A percentile compares a stretch with the other conserved stretches of the same genome.
phyloP scores from a whole-genome alignment of 1,140 invertebrate genomes.

The Rhopalosiphum padi region DNA sequence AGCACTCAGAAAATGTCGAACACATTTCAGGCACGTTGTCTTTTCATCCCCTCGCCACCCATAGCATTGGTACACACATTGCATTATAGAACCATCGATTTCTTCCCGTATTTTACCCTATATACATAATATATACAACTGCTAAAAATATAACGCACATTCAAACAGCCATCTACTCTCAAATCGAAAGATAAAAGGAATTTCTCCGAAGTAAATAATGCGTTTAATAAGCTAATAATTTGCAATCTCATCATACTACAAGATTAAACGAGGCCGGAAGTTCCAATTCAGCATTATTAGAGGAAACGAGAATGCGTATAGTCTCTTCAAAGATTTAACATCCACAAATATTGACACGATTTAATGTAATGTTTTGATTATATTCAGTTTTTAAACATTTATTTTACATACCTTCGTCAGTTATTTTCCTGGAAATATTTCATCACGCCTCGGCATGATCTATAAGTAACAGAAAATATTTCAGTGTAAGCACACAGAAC shows the following conservation, averaged over 20 bases:
- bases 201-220: neutral
- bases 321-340: neutral
- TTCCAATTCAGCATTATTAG: neutral
- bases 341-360: neutral
- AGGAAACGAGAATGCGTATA: neutral
- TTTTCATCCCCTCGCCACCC: neutral
- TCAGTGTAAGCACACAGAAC: neutral
- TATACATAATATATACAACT: neutral
- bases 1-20: neutral
- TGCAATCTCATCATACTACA: neutral
- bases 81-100: neutral
- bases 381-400: neutral
- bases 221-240: neutral
- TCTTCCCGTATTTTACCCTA: neutral
- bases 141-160: neutral
- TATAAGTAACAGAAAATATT: neutral
- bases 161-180: neutral
- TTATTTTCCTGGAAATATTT: neutral
- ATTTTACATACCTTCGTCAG: neutral
- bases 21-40: neutral
- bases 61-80: neutral
- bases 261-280: neutral
- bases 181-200: constrained; percentile 11
- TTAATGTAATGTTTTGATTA: neutral
- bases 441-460: neutral